Evolutionary conservation across 2,113 vertebrate genomes (phyloP).

Genomic region (Pseudorectes ferrugineus): DNA sequence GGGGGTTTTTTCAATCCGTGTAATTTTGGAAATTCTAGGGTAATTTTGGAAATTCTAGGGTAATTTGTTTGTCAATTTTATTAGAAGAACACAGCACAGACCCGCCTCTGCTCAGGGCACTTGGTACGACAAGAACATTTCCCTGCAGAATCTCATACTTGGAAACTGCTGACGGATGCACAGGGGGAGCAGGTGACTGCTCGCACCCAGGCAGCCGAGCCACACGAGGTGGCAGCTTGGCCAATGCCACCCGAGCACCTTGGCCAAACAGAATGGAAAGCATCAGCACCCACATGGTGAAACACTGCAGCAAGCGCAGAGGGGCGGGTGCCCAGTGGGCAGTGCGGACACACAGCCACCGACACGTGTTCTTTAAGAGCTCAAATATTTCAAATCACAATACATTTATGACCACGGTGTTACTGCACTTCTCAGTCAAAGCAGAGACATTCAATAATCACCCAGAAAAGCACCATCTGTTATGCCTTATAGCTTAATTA

Average conservation of each 20-base stretch:
- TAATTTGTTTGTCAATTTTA: neutral
- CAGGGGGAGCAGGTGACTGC: neutral
- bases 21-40: neutral
- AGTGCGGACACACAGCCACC: neutral
- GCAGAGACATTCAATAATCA: slow-evolving; percentile 61
- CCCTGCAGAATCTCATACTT: fast-evolving
- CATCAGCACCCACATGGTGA: fast-evolving
- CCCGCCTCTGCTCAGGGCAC: neutral
- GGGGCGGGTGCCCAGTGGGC: fast-evolving
- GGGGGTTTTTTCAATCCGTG: neutral
- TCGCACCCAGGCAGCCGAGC: fast-evolving
- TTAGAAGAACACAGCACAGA: neutral
- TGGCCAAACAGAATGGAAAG: neutral
- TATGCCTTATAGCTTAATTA: slow-evolving; percentile 74
- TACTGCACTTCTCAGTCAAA: slow-evolving; percentile 48
- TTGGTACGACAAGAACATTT: neutral
- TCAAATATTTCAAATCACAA: neutral
- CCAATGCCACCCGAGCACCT: neutral
- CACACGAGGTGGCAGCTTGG: fast-evolving
- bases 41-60: neutral
- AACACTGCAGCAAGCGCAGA: fast-evolving
- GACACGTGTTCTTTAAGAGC: fast-evolving
- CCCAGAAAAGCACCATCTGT: slow-evolving; percentile 75
- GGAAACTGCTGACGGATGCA: fast-evolving
- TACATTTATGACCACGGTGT: neutral